phyloP scores from a whole-genome alignment of 64 coral and sea anemone species.

The Stichodactyla helianthus region DNA sequence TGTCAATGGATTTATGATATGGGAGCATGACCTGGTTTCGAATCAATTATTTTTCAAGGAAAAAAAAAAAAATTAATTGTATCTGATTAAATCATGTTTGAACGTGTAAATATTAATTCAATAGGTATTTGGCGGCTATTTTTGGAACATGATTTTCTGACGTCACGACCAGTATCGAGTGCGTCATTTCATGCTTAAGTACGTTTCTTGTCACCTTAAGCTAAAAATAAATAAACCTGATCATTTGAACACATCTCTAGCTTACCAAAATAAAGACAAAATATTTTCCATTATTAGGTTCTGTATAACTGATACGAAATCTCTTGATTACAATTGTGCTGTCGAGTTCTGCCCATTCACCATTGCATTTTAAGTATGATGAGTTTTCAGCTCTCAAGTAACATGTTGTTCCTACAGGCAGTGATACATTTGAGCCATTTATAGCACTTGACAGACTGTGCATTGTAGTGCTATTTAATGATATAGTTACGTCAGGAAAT shows the following conservation, averaged over 20 bases:
- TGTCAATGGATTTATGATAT: background rate
- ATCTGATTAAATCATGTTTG: too few relatives aligned
- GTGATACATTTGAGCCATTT: too few relatives aligned
- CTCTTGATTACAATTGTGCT: background rate
- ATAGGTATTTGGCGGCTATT: too few relatives aligned
- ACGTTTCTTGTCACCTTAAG: too few relatives aligned
- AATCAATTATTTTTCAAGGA: too few relatives aligned
- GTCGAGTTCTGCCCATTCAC: background rate
- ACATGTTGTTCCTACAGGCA: background rate
- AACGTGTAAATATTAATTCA: too few relatives aligned
- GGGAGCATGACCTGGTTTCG: background rate
- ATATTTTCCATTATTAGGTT: background rate
- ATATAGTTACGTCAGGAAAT: background rate
- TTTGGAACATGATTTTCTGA: too few relatives aligned
- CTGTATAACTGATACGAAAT: background rate
- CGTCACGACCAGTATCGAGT: too few relatives aligned
- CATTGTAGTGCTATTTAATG: background rate
- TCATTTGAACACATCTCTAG: background rate
- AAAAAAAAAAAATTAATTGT: too few relatives aligned
- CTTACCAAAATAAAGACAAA: background rate
- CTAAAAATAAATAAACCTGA: background rate
- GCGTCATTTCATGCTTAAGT: too few relatives aligned
- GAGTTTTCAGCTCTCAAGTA: background rate
- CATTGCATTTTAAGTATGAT: background rate
- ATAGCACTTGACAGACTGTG: background rate